These are phyloP conservation scores for Calameuta idolon DNA, from an alignment of 2,888 invertebrate genomes.

Conservation along the genomic window DNA sequence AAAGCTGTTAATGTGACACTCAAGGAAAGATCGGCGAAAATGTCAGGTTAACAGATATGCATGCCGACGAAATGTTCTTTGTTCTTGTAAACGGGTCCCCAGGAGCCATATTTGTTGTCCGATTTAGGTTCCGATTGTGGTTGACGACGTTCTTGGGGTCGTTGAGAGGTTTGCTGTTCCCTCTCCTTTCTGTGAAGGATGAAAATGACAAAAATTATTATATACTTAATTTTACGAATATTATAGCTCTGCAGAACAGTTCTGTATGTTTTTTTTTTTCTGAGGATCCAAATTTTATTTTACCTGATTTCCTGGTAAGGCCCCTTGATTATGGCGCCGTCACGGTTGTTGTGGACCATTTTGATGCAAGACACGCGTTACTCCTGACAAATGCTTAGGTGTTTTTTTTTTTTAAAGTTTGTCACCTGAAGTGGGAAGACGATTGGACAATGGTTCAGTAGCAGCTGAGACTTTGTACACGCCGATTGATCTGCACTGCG, in stretches of 20 bases:
- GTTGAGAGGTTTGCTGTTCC: conserved; percentile 53
- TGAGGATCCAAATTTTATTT: background rate
- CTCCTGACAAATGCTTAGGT: background rate
- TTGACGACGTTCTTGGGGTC: conserved; percentile 59
- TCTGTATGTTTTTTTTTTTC: background rate
- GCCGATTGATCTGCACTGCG: conserved; percentile 33
- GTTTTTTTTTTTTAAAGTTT: background rate
- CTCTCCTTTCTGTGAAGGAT: conserved; percentile 55
- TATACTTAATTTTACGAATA: conserved; percentile 12
- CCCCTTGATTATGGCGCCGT: conserved; percentile 43
- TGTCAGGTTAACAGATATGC: conserved; percentile 72
- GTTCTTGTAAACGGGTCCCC: conserved; percentile 82
- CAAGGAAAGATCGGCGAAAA: background rate
- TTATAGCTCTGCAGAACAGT: background rate
- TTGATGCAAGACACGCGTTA: conserved; percentile 18
- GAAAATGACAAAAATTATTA: conserved; percentile 17
- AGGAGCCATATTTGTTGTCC: conserved; percentile 71
- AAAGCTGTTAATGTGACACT: background rate
- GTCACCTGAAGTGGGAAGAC: background rate
- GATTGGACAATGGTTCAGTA: conserved; percentile 43
- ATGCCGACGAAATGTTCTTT: conserved; percentile 79
- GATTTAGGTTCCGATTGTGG: conserved; percentile 54
- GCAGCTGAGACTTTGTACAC: conserved; percentile 32
- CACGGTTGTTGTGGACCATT: conserved; percentile 53
- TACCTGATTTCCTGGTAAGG: conserved; percentile 54